These are phyloP conservation scores for Phaedon cochleariae DNA, from an alignment of 2,888 invertebrate species.

Conservation along the genomic window DNA sequence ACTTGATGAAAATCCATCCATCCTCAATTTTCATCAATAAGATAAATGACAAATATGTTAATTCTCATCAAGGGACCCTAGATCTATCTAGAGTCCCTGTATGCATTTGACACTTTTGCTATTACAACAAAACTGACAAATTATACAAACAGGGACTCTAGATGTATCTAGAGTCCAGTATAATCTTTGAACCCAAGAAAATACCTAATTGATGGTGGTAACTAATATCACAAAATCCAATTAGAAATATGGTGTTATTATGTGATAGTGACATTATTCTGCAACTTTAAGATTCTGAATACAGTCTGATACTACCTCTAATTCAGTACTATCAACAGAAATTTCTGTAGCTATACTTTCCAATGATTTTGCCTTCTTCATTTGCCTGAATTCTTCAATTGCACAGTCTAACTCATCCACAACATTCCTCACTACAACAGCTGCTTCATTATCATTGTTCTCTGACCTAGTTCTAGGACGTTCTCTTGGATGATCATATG, in stretches of 20 bases:
- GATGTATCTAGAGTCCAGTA: neutral
- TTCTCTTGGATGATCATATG: constrained; percentile 67
- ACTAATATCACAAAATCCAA: neutral
- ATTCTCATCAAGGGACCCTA: too few relatives aligned
- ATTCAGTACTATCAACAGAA: constrained; percentile 58
- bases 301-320: constrained; percentile 70
- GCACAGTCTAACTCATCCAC: constrained; percentile 51
- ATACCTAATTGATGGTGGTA: neutral
- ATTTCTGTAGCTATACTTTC: constrained; percentile 67
- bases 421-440: constrained; percentile 49
- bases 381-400: constrained; percentile 53
- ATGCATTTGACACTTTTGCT: too few relatives aligned
- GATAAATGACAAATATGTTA: too few relatives aligned
- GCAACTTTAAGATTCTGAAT: constrained; percentile 71
- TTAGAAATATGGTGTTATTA: neutral
- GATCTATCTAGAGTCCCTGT: too few relatives aligned
- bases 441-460: constrained; percentile 57
- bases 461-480: constrained; percentile 72
- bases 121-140: too few relatives aligned
- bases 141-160: too few relatives aligned
- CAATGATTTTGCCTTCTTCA: constrained; percentile 70
- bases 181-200: neutral
- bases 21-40: too few relatives aligned
- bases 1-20: too few relatives aligned
- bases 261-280: constrained; percentile 55